Evolutionary conservation across 1,140 invertebrate species (phyloP).

Genomic region (Asobara japonica): DNA sequence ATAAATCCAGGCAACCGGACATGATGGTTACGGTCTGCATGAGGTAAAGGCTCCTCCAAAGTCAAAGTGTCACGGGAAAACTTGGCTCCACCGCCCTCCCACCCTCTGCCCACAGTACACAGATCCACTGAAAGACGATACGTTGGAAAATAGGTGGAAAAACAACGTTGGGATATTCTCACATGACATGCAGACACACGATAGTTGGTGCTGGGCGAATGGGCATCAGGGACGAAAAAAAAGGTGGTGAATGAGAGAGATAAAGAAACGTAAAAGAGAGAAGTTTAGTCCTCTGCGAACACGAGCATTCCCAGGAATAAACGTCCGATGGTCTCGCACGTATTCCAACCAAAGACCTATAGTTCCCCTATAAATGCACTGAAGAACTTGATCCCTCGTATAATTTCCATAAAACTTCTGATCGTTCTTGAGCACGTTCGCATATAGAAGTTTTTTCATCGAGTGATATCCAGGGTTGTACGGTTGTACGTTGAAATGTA

Average conservation of each 20-base stretch:
- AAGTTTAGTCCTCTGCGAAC: neutral
- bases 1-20: no score
- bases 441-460: constrained; percentile 32
- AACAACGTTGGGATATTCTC: constrained; percentile 14
- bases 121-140: neutral
- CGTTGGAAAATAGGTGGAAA: neutral
- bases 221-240: neutral
- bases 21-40: no score
- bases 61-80: neutral
- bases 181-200: constrained; percentile 29
- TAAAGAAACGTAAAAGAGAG: constrained; percentile 6
- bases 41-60: neutral
- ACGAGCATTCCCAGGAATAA: constrained; percentile 17
- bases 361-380: constrained; percentile 26
- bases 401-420: constrained; percentile 43
- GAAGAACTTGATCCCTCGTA: constrained; percentile 41
- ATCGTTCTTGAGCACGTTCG: constrained; percentile 37
- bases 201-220: neutral
- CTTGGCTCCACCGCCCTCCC: no score
- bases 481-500: constrained; percentile 11
- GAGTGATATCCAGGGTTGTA: neutral
- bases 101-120: no score
- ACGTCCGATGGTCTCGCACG: constrained; percentile 21
- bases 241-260: neutral
- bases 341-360: constrained; percentile 20